Evolutionary conservation across 2,797 vertebrate species (phyloP), one percentile per base, ranked within the genome.

Genomic region (Dromococcyx pavoninus): DNA sequence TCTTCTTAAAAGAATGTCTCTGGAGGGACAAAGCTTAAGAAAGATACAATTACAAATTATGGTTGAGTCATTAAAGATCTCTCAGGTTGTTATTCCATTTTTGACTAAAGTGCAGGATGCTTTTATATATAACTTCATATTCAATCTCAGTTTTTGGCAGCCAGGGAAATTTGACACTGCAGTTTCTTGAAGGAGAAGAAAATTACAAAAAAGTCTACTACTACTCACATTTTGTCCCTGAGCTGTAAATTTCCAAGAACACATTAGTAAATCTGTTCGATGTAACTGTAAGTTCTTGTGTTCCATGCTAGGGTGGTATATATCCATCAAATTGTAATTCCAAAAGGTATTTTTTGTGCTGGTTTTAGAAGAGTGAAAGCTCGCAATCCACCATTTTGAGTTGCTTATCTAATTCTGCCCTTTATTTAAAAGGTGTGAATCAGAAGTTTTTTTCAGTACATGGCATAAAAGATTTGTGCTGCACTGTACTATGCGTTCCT

Each of bases 211-310:
- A 76, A 65, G 28, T 78, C n/a, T 54, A 35, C 18, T 35, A 44
- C 66, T 93, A 58, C 51, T 96, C 87, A 86, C 79, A 86, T 91
- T 89, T 87, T 93, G 89, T 93, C 92, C 91, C 97, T 95, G 93
- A 97, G 93, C 96, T 95, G 70, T 93, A 94, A 85, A 96, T 97
- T 97, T 97, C 92, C 70, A 97, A 93, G 93, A 96, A 84, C 82
- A 88, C 70, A 86, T 94, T 80, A 94, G 58, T 95, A 96, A 97
- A 96, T 96, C 94, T 95, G 39, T 84, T 88, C 44, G 28, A 79
- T 85, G 9, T 88, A 83, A 53, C 90, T 76, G 48, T 81, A 88
- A 79, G 72, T 92, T 96, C 86, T 93, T 94, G 76, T 86, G 17
- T 95, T 95, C 64, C 48, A 7, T 48, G 82, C 76, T 91, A 89